These are phyloP conservation scores for Taurulus bubalis DNA, from an alignment of 2,113 vertebrate genomes.

Conservation along the genomic window DNA sequence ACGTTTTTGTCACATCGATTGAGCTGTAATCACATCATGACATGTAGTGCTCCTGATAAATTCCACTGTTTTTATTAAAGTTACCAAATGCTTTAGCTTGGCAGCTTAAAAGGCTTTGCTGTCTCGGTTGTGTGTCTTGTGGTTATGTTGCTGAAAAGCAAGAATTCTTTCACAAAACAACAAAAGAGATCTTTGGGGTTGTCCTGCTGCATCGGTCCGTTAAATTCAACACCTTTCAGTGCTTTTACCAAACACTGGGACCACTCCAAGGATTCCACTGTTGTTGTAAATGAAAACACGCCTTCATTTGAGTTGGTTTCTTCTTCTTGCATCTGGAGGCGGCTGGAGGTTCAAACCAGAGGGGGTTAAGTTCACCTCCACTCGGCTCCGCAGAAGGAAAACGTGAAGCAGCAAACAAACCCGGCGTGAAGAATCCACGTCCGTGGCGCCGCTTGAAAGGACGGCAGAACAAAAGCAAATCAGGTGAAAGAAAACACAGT, in stretches of 20 bases:
- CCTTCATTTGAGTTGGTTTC: neutral
- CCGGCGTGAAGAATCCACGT: conserved; percentile 4
- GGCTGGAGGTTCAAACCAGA: neutral
- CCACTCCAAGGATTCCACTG: neutral
- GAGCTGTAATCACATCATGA: neutral
- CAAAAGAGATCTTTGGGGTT: neutral
- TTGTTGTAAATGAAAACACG: neutral
- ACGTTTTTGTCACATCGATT: too few species aligned
- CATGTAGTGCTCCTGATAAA: neutral
- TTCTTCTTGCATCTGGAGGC: neutral
- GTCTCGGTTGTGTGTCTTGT: neutral
- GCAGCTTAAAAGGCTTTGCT: too few species aligned
- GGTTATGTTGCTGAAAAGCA: neutral
- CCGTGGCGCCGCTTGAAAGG: conserved; percentile 36
- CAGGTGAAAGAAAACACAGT: conserved; percentile 26
- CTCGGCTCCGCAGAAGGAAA: conserved; percentile 5
- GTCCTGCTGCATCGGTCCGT: neutral
- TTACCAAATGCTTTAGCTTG: too few species aligned
- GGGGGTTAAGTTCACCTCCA: neutral
- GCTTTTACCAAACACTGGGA: neutral
- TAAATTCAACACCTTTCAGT: neutral
- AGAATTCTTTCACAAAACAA: too few species aligned
- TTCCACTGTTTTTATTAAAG: too few species aligned
- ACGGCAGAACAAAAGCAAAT: conserved; percentile 40
- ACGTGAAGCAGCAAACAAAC: conserved; percentile 11